Conservation (phyloP, 2,888 invertebrate species). For the Aplocera efformata region DNA sequence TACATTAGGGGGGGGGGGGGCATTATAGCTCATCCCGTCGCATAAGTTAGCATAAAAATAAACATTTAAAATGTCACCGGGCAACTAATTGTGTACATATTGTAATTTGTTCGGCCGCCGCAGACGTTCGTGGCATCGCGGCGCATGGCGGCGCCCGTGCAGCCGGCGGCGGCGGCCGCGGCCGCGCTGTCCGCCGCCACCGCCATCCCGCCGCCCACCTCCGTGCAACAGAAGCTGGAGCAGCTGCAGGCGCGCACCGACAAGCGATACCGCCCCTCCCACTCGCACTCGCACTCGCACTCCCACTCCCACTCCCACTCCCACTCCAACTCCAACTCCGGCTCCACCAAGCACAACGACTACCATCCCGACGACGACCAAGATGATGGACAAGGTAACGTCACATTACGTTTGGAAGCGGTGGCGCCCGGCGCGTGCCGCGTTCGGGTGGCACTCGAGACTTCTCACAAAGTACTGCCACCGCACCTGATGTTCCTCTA, state of each 20-base stretch:
- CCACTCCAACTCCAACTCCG: not conserved
- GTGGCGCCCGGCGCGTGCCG: too few species aligned
- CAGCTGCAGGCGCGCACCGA: slow-evolving; percentile 68
- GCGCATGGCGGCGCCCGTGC: slow-evolving; percentile 72
- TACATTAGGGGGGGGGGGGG: too few species aligned
- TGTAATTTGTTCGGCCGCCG: too few species aligned
- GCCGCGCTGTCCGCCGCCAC: slow-evolving; percentile 74
- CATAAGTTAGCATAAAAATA: too few species aligned
- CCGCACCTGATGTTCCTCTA: too few species aligned
- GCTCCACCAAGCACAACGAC: slow-evolving; percentile 21
- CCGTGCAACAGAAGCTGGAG: slow-evolving; percentile 74
- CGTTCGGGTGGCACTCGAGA: too few species aligned
- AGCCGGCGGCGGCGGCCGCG: slow-evolving; percentile 73
- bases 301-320: too few species aligned
- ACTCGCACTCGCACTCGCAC: slow-evolving; percentile 30
- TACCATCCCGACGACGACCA: slow-evolving; percentile 49
- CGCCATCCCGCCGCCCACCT: slow-evolving; percentile 72
- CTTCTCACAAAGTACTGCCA: too few species aligned
- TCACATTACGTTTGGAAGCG: too few species aligned
- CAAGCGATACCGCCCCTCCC: slow-evolving; percentile 46
- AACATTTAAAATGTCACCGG: too few species aligned
- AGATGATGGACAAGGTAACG: slow-evolving; percentile 52
- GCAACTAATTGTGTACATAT: too few species aligned
- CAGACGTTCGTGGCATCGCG: slow-evolving; percentile 75
- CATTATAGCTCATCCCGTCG: too few species aligned